These are phyloP conservation scores for Parnassius smintheus DNA, from an alignment of 2,888 invertebrate species.

Conservation along the genomic window DNA sequence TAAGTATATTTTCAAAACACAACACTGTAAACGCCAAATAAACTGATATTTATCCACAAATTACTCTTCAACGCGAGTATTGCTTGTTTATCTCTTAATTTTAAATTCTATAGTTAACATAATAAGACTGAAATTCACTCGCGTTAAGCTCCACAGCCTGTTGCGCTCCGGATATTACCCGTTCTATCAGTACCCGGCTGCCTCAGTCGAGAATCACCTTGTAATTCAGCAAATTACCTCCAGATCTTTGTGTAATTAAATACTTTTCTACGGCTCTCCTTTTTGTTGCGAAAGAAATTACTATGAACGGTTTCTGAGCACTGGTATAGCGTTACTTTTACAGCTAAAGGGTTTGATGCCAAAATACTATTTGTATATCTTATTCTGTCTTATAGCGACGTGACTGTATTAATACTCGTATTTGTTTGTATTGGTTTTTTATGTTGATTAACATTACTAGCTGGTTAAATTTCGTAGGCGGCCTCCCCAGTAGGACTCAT, in stretches of 20 bases:
- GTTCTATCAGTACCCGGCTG: conserved; percentile 57
- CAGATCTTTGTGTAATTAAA: conserved; percentile 67
- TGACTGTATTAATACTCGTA: no score
- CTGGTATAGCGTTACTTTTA: not conserved
- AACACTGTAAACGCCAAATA: conserved; percentile 36
- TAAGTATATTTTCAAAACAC: conserved; percentile 25
- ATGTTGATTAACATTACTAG: no score
- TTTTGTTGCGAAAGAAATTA: not conserved
- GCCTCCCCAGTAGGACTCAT: no score
- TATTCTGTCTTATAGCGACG: no score
- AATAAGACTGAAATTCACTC: conserved; percentile 8
- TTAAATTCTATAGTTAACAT: conserved; percentile 3
- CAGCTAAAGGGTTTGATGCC: no score
- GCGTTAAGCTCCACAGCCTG: conserved; percentile 47
- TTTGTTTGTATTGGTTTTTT: no score
- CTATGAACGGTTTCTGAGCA: not conserved
- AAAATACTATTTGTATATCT: no score
- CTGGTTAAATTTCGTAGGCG: no score
- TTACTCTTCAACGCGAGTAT: conserved; percentile 31
- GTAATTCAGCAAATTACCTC: conserved; percentile 75
- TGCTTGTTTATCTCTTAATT: conserved; percentile 7
- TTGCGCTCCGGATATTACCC: conserved; percentile 73
- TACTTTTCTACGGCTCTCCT: conserved; percentile 45
- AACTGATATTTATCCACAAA: conserved; percentile 43
- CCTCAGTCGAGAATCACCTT: conserved; percentile 67